Evolutionary conservation across 2,888 invertebrate genomes (phyloP), one percentile per base, ranked within the genome.

Genomic region (Teleogryllus oceanicus): DNA sequence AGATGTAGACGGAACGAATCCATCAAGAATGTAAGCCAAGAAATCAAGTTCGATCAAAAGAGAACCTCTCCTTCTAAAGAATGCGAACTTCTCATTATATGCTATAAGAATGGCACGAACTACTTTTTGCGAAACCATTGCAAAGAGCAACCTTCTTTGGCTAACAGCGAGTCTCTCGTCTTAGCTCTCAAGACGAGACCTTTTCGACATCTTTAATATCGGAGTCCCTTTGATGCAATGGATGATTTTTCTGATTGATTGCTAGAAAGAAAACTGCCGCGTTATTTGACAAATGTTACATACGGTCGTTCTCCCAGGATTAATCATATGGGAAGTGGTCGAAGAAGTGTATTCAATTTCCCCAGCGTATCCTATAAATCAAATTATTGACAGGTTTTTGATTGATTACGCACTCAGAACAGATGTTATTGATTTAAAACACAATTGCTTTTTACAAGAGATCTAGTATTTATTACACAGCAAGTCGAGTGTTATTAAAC

Each of bases 311-410:
- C 62, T 18, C 62, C n/a, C 62, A 62, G 62, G 62, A 62, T 62
- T 62, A 62, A 62, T 62, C 62, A 62, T 62, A 62, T 62, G 62
- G n/a, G n/a, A 13, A n/a, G n/a, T 62, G n/a, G 62, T 62, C n/a
- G 62, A 62, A 62, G 62, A n/a, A 62, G 62, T 62, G 62, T 62
- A 18, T 62, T 62, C 62, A 62, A 62, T 62, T 62, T 62, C 62
- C 62, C 62, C 13, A n/a, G 16, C 62, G 62, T 62, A 62, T 62
- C 62, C 13, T 62, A 62, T 62, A 62, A 62, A 62, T 62, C 62
- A 62, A 62, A 62, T 62, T 62, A 62, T 62, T 62, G 62, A 62
- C 62, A 62, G 62, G 13, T 18, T 62, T 62, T n/a, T 62, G 62
- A 62, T 62, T 62, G 62, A 62, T 62, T 62, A 62, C 62, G 13